phyloP scores from a whole-genome alignment of 1,140 invertebrate genomes.

The Philotrypesis tridentata region DNA sequence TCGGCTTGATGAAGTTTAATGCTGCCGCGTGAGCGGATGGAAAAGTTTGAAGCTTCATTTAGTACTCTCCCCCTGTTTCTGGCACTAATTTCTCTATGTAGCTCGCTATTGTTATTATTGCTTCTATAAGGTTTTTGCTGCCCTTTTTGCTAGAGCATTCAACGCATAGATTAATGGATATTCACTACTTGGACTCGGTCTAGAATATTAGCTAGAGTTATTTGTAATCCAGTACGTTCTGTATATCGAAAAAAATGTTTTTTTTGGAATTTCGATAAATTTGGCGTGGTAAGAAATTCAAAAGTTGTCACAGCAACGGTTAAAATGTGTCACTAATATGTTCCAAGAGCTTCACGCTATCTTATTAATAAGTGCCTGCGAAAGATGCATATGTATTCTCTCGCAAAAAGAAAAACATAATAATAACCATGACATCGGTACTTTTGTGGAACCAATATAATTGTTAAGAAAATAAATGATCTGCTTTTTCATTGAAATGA shows the following conservation, averaged over 20 bases:
- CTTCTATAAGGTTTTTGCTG: background rate
- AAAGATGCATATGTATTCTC: background rate
- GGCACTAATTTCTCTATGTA: background rate
- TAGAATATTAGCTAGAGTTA: background rate
- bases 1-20: background rate
- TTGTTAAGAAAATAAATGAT: constrained; percentile 2
- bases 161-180: background rate
- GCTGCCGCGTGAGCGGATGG: background rate
- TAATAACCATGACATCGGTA: no score
- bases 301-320: background rate
- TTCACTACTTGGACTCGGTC: background rate
- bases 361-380: background rate
- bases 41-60: constrained; percentile 2
- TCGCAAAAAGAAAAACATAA: background rate
- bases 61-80: background rate
- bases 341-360: constrained; percentile 6
- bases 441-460: background rate
- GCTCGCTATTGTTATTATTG: background rate
- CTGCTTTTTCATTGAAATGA: background rate
- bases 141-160: background rate
- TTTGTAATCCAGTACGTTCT: background rate
- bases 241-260: background rate
- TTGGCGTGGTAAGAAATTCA: background rate
- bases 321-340: constrained; percentile 7
- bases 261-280: background rate